These are phyloP conservation scores for Anser brachyrhynchus DNA, from an alignment of 2,113 vertebrate species.

Conservation along the genomic window DNA sequence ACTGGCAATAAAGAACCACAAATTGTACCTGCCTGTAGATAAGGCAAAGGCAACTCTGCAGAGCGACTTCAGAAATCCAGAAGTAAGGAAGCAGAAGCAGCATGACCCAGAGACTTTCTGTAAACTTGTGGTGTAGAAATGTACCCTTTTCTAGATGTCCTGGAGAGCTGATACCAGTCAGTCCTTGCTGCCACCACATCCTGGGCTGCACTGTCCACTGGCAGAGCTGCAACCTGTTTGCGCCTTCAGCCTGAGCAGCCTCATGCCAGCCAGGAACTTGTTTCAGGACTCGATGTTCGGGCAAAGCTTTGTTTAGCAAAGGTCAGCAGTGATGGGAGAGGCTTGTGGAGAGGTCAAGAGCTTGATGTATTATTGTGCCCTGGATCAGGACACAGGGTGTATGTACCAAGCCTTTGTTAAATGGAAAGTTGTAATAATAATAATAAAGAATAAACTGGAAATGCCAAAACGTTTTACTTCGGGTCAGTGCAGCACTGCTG, in stretches of 20 bases:
- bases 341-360: background rate
- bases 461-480: background rate
- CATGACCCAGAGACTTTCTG: background rate
- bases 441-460: background rate
- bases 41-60: background rate
- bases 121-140: accelerated
- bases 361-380: background rate
- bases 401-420: background rate
- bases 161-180: background rate
- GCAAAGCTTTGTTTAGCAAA: background rate
- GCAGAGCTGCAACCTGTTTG: background rate
- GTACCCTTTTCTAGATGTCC: background rate
- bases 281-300: accelerated
- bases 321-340: background rate
- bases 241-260: background rate
- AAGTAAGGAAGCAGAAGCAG: background rate
- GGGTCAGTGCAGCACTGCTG: background rate
- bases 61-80: background rate
- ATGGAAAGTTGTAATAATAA: background rate
- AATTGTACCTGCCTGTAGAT: background rate
- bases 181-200: accelerated
- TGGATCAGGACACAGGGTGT: background rate
- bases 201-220: background rate
- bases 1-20: background rate
- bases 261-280: background rate